Conservation (phyloP, 2,888 invertebrate species). For the Tetropium fuscum region DNA sequence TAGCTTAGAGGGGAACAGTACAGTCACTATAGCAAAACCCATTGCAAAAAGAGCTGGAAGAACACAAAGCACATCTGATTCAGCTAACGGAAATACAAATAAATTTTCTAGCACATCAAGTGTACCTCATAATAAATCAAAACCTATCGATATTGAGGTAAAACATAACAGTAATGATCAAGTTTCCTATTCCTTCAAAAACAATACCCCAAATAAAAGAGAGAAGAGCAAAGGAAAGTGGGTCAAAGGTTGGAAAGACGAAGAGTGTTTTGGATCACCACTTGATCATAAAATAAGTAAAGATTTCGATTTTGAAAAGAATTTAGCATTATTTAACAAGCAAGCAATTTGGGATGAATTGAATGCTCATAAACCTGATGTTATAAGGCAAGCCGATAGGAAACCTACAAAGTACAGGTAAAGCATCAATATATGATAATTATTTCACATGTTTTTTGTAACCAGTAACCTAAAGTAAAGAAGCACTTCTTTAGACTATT, state of each 20-base stretch:
- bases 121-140: constrained; percentile 60
- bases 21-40: constrained; percentile 69
- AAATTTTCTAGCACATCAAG: constrained; percentile 60
- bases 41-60: constrained; percentile 68
- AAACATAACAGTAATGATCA: constrained; percentile 56
- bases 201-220: constrained; percentile 68
- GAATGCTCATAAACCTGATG: constrained; percentile 72
- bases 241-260: constrained; percentile 71
- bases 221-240: constrained; percentile 68
- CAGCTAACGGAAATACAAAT: constrained; percentile 56
- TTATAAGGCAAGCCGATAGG: constrained; percentile 69
- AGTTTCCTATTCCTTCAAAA: constrained; percentile 57
- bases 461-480: no score
- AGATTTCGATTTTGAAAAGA: constrained; percentile 96
- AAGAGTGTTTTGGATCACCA: constrained; percentile 83
- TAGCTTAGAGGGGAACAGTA: constrained; percentile 61
- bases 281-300: constrained; percentile 73
- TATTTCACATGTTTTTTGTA: no score
- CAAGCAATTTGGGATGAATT: constrained; percentile 83
- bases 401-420: constrained; percentile 62
- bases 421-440: constrained; percentile 5
- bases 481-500: no score
- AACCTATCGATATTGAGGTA: constrained; percentile 62
- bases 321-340: constrained; percentile 92
- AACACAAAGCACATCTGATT: constrained; percentile 63